Conservation (phyloP, 2,888 invertebrate genomes). For the Drosophila recens region DNA sequence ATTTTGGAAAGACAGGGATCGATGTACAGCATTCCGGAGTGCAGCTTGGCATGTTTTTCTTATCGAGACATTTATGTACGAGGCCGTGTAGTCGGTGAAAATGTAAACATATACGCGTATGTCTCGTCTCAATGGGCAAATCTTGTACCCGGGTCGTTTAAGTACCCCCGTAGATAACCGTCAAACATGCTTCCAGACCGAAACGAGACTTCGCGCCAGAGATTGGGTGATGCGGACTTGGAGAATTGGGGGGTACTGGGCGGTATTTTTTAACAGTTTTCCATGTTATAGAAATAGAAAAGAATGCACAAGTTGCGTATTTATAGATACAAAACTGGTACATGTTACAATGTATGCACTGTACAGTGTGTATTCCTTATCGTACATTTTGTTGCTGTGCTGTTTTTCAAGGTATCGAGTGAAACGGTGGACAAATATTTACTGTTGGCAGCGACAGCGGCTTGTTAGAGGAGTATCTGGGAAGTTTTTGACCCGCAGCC, state of each 20-base stretch:
- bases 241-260: not conserved
- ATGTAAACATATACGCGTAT: constrained; percentile 55
- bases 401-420: constrained; percentile 76
- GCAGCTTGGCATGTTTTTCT: constrained; percentile 55
- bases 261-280: constrained; percentile 23
- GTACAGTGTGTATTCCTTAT: constrained; percentile 7
- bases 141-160: constrained; percentile 64
- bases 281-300: constrained; percentile 31
- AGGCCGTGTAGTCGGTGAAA: constrained; percentile 46
- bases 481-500: constrained; percentile 49
- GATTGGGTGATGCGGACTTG: constrained; percentile 13
- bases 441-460: constrained; percentile 57
- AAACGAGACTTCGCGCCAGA: constrained; percentile 12
- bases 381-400: constrained; percentile 7
- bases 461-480: constrained; percentile 58
- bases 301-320: constrained; percentile 47
- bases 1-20: constrained; percentile 14
- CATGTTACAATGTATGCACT: constrained; percentile 3
- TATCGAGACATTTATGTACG: constrained; percentile 63
- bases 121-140: constrained; percentile 76
- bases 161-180: constrained; percentile 62
- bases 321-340: constrained; percentile 44
- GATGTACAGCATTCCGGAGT: constrained; percentile 24
- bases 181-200: constrained; percentile 51
- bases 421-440: constrained; percentile 75